A percentile compares a stretch with the other conserved stretches of the same genome.
phyloP scores from a whole-genome alignment of 1,140 invertebrate species.

The Scaptomyza pallida region DNA sequence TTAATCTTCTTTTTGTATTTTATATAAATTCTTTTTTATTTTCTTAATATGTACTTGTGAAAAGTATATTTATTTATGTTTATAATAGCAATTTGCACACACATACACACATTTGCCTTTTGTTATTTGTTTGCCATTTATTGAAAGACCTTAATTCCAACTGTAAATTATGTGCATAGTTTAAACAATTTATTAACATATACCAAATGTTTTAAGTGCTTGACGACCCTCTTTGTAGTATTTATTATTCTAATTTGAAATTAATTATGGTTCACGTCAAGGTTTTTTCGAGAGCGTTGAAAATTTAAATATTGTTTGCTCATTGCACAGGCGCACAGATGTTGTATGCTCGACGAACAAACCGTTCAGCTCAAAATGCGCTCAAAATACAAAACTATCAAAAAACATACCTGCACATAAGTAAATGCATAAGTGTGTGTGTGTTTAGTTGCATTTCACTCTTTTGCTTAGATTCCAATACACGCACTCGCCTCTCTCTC shows the following conservation, averaged over 20 bases:
- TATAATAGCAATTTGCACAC: constrained; percentile 36
- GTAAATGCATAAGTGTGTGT: not conserved
- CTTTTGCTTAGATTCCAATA: constrained; percentile 1
- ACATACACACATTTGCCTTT: too few species aligned
- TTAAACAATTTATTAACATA: not conserved
- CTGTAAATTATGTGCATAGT: not conserved
- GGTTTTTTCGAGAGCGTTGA: constrained; percentile 29
- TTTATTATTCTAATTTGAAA: not conserved
- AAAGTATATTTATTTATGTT: constrained; percentile 40
- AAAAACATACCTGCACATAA: constrained; percentile 36
- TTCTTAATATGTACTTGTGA: constrained; percentile 22
- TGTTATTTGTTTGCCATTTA: not conserved
- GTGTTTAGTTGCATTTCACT: constrained; percentile 18
- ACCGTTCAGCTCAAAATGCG: constrained; percentile 31
- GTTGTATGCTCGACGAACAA: constrained; percentile 10
- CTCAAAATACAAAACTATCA: constrained; percentile 39
- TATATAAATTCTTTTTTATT: constrained; percentile 27
- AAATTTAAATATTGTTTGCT: constrained; percentile 76
- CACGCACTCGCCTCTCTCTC: constrained; percentile 2
- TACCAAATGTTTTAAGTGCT: not conserved
- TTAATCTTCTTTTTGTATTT: not conserved
- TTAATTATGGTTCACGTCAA: not conserved
- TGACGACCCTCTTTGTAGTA: not conserved
- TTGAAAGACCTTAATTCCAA: constrained; percentile 4
- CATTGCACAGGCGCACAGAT: constrained; percentile 60